phyloP scores from a whole-genome alignment of 92 coral and sea anemone genomes.

The Phenganax subtilis region DNA sequence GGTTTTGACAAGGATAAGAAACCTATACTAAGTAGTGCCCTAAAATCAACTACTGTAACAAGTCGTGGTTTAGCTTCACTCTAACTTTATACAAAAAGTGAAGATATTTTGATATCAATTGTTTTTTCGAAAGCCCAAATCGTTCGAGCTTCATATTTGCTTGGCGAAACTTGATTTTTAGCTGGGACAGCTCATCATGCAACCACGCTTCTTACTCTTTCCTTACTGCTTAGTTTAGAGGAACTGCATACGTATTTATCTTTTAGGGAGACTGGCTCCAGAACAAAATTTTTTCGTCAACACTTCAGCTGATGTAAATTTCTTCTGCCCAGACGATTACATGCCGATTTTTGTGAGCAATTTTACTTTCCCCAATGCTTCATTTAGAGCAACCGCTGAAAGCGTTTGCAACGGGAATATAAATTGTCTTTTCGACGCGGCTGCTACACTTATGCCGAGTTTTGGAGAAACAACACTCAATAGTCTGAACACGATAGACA shows the following conservation, averaged over 20 bases:
- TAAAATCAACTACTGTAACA: neutral
- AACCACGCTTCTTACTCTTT: neutral
- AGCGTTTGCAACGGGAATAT: conserved; percentile 52
- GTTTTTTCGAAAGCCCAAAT: too few relatives aligned
- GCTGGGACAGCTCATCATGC: neutral
- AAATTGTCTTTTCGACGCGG: conserved; percentile 62
- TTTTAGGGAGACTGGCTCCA: conserved; percentile 23
- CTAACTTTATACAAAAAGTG: too few relatives aligned
- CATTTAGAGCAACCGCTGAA: conserved; percentile 48
- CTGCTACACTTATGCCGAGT: conserved; percentile 56
- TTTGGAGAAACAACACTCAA: conserved; percentile 54
- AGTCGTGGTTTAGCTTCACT: neutral
- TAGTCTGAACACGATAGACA: conserved; percentile 41
- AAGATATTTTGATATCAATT: too few relatives aligned
- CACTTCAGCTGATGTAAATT: conserved; percentile 12
- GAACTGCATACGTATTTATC: neutral
- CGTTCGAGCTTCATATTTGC: too few relatives aligned
- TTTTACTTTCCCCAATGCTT: conserved; percentile 50
- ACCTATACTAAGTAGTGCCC: too few relatives aligned
- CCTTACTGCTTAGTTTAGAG: neutral
- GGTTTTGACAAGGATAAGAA: neutral
- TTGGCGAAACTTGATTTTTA: too few relatives aligned
- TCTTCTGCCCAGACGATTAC: conserved; percentile 44
- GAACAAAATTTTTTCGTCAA: conserved; percentile 11
- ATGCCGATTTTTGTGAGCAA: conserved; percentile 66